Evolutionary conservation across 2,888 invertebrate genomes (phyloP).

Genomic region (Gastrophysa polygoni): DNA sequence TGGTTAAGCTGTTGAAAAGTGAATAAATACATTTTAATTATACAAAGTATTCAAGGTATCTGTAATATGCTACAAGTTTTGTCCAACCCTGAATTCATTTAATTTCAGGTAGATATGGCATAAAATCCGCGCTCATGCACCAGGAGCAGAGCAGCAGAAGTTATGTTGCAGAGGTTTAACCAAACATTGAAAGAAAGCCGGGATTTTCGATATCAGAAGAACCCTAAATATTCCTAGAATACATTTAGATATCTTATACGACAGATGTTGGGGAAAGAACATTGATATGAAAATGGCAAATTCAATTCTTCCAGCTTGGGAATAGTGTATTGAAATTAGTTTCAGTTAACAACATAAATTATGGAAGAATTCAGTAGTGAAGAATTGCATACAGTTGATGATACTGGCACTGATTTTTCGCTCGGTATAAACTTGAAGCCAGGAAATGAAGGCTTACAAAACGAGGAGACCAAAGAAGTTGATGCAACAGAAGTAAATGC

Average conservation of each 20-base stretch:
- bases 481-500: too few species aligned
- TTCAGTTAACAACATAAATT: neutral
- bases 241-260: slow-evolving; percentile 12
- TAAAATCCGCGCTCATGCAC: neutral
- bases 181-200: slow-evolving; percentile 42
- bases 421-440: slow-evolving; percentile 16
- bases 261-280: neutral
- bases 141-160: slow-evolving; percentile 11
- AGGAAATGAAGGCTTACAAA: slow-evolving; percentile 14
- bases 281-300: slow-evolving; percentile 14
- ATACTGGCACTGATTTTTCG: slow-evolving; percentile 20
- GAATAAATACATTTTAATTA: slow-evolving; percentile 19
- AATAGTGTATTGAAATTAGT: slow-evolving; percentile 8
- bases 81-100: neutral
- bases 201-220: slow-evolving; percentile 38
- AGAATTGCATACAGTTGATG: slow-evolving; percentile 21
- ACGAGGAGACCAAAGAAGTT: too few species aligned
- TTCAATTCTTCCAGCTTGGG: slow-evolving; percentile 11
- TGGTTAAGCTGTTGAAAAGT: slow-evolving; percentile 25
- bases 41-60: neutral
- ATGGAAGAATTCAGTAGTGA: slow-evolving; percentile 32
- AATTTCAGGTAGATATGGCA: neutral
- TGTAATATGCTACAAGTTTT: neutral
- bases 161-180: slow-evolving; percentile 37
- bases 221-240: slow-evolving; percentile 10